Evolutionary conservation across 2,113 vertebrate species (phyloP), one percentile per base, ranked within the genome.

Genomic region (Phaetusa simplex): DNA sequence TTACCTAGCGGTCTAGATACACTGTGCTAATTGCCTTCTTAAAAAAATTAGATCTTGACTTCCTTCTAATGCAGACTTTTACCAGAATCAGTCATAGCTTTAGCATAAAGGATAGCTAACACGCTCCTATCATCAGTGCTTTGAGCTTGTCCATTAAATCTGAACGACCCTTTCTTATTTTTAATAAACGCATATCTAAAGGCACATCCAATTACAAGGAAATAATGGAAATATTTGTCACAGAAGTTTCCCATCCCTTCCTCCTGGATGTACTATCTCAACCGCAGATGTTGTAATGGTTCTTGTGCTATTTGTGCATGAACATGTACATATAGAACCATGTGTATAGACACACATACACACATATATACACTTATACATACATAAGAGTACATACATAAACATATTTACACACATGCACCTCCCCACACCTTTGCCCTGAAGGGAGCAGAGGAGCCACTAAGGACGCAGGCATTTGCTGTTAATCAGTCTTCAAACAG

Each of bases 251-350:
- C 24, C 32, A 34, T 45, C 47, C 47, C 26, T 52, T 50, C 24
- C 20, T 36, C 36, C 11, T 6, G 0, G 43, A 34, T 4, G 21
- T 6, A 18, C 14, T 15, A 8, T 1, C 7, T 32, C 53, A 82
- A 32, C 14, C 0, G 1, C 36, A 64, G 49, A 40, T 9, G 24
- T 11, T 22, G 8, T 9, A 23, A 30, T 38, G 30, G 29, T 15
- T 65, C 56, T 30, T 32, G 62, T 47, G 50, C 50, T 82, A 17
- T 17, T 21, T 3, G 1, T 4, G 27, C 22, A 23, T 6, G 7
- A 52, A 43, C 5, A 8, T 7, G 4, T 8, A 21, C 22, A 9
- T 2, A 11, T 1, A 70, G 26, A 22, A 20, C 14, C 0, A 0
- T 2, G 9, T 7, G 43, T 14, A 23, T 5, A 9, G 7, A 7